These are phyloP conservation scores for Halocynthia aurantium DNA, from an alignment of 23 tunicate genomes.

Conservation along the genomic window DNA sequence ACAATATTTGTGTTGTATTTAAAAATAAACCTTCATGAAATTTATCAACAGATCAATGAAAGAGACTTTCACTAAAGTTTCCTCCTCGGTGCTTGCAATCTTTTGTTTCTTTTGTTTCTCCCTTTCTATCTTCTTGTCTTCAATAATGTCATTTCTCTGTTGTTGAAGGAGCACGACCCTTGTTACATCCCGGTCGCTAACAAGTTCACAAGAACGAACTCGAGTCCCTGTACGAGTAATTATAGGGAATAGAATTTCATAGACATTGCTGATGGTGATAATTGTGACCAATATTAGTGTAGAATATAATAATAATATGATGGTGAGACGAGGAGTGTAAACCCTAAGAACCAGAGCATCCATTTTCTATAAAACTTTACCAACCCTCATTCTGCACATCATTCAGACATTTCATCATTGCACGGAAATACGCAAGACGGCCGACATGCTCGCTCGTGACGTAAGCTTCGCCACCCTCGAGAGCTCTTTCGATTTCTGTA, in stretches of 20 bases:
- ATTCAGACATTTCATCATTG: slow-evolving; percentile 64
- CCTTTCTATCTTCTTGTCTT: neutral
- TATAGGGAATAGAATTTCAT: neutral
- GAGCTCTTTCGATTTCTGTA: neutral
- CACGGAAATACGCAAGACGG: slow-evolving; percentile 58
- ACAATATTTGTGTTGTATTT: neutral
- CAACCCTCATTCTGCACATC: slow-evolving; percentile 41
- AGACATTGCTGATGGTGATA: neutral
- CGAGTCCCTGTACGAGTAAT: slow-evolving; percentile 5
- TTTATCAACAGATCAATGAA: slow-evolving; percentile 13
- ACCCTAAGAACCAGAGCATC: no score
- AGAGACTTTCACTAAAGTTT: neutral
- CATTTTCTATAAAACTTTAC: neutral
- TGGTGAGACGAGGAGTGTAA: no score
- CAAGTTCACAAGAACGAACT: slow-evolving; percentile 2
- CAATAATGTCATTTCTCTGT: neutral
- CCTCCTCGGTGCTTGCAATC: neutral
- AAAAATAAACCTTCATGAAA: slow-evolving; percentile 19
- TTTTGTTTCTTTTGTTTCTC: neutral
- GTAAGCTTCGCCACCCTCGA: neutral
- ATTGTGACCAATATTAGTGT: no score
- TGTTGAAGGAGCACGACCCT: slow-evolving; percentile 6
- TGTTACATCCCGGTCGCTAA: slow-evolving; percentile 15
- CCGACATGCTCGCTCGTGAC: slow-evolving; percentile 31
- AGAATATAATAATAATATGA: no score